Base-by-base conservation (phyloP, 2,113 vertebrate species). In the Cichladusa arquata region DNA sequence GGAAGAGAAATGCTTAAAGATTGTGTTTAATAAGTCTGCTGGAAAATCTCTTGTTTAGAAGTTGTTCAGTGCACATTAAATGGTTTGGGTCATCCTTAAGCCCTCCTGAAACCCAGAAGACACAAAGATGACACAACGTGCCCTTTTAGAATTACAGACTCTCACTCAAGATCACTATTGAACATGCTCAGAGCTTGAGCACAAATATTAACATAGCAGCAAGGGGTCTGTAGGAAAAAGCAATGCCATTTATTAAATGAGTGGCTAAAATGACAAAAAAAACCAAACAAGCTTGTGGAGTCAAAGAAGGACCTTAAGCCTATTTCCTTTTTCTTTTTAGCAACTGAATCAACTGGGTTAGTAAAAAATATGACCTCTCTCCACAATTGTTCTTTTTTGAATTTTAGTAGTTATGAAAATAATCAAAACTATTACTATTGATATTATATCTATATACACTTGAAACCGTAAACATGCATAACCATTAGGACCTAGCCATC, bases 171-270 rank as follows among this genome's bases (percentile, higher is more conserved):
- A 83, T 94, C 88, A 62, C 82, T 93, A 18, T 5, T 80, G 56
- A 85, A 81, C 88, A 78, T 81, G 62, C 67, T 92, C 79, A 79
- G 48, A 88, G 67, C 76, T 69, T 67, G 61, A 88, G 45, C 24
- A 50, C 51, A 84, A 51, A 44, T 62, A 83, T 92, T 97, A 94
- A 70, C 72, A 78, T 19, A 92, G 45, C 93, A 96, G 82, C 95
- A 94, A 88, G 91, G 57, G 67, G 64, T 73, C 72, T 81, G 56
- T 11, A 66, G 76, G 72, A 40, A 92, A 82, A 83, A 90, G 67
- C 51, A 84, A 38, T 88, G 38, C 13, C 50, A 17, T 90, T 83
- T 94, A 73, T 86, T 93, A 96, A 67, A 89, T 5, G 1, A 70
- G 29, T 36, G 38, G 3, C 47, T 90, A 34, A 62, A 66, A 83